These are phyloP conservation scores for Eospalax fontanierii DNA, from an alignment of 2,797 vertebrate genomes.

Conservation along the genomic window DNA sequence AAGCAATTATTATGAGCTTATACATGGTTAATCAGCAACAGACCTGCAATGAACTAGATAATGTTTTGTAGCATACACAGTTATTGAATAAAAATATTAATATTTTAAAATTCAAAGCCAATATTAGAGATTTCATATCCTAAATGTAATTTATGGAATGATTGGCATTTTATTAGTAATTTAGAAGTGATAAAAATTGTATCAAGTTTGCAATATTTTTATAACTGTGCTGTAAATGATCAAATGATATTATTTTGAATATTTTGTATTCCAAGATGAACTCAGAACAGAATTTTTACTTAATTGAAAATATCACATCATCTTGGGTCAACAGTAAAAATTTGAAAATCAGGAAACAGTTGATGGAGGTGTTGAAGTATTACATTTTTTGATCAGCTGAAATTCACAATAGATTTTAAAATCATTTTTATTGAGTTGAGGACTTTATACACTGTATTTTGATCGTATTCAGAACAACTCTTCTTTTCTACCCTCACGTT, in stretches of 20 bases:
- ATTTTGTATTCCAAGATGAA: slow-evolving; percentile 31
- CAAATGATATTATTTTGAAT: not conserved
- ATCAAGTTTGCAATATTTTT: slow-evolving; percentile 33
- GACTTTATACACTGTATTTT: too few species aligned
- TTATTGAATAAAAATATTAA: not conserved
- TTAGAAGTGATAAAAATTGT: not conserved
- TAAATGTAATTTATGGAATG: slow-evolving; percentile 3
- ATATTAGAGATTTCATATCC: not conserved
- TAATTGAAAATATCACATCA: slow-evolving; percentile 20
- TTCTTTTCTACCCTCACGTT: too few species aligned
- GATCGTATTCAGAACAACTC: too few species aligned
- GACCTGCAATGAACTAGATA: not conserved
- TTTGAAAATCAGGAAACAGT: not conserved
- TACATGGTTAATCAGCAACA: not conserved
- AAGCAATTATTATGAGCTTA: not conserved
- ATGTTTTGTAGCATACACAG: not conserved
- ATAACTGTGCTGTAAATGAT: not conserved
- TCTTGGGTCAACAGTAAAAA: not conserved
- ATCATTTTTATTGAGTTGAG: too few species aligned
- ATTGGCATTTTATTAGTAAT: not conserved
- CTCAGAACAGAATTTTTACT: slow-evolving; percentile 11
- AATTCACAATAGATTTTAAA: not conserved
- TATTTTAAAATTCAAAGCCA: slow-evolving; percentile 36
- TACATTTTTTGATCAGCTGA: slow-evolving; percentile 17
- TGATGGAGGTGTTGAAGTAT: not conserved